Percentiles rank a stretch among this genome's conserved stretches.
These are phyloP conservation scores for Fistularia commersonii DNA, from an alignment of 2,797 vertebrate species.

Conservation along the genomic window DNA sequence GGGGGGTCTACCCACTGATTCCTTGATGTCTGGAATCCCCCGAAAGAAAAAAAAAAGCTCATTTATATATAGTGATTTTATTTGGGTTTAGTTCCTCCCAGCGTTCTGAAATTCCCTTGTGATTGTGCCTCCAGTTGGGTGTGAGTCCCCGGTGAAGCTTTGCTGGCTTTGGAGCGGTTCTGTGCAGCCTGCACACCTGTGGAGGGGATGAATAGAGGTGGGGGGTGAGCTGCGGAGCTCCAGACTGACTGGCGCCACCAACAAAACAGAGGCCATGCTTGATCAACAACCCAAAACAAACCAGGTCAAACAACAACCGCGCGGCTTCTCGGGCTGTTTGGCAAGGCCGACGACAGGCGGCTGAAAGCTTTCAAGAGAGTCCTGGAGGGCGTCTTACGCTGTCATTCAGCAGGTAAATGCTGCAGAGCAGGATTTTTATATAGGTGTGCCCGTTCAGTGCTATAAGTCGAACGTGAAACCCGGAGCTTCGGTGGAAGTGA, in stretches of 20 bases:
- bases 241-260: slow-evolving; percentile 96
- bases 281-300: slow-evolving; percentile 99
- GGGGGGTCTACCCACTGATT: slow-evolving; percentile 32
- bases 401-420: slow-evolving; percentile 6
- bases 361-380: slow-evolving; percentile 45
- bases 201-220: slow-evolving; percentile 94
- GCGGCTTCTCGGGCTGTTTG: slow-evolving; percentile 69
- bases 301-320: slow-evolving; percentile 87
- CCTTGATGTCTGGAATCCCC: slow-evolving; percentile 33
- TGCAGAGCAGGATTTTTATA: slow-evolving; percentile 6
- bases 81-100: slow-evolving; percentile 67
- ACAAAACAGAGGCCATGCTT: slow-evolving; percentile 94
- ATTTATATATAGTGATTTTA: slow-evolving; percentile 63
- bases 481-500: slow-evolving; percentile 11
- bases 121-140: slow-evolving; percentile 80
- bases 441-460: slow-evolving; percentile 33
- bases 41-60: slow-evolving; percentile 31
- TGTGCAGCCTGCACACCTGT: slow-evolving; percentile 89
- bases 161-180: slow-evolving; percentile 86
- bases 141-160: slow-evolving; percentile 83
- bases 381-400: slow-evolving; percentile 9
- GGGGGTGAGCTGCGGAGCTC: slow-evolving; percentile 87
- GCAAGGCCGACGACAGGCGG: slow-evolving; percentile 63
- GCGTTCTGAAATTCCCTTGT: slow-evolving; percentile 74
- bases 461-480: slow-evolving; percentile 15